A percentile compares a stretch with the other conserved stretches of the same genome.
Evolutionary conservation across 2,888 invertebrate genomes (phyloP).

Genomic region (Chaetogeoica ovagalla): DNA sequence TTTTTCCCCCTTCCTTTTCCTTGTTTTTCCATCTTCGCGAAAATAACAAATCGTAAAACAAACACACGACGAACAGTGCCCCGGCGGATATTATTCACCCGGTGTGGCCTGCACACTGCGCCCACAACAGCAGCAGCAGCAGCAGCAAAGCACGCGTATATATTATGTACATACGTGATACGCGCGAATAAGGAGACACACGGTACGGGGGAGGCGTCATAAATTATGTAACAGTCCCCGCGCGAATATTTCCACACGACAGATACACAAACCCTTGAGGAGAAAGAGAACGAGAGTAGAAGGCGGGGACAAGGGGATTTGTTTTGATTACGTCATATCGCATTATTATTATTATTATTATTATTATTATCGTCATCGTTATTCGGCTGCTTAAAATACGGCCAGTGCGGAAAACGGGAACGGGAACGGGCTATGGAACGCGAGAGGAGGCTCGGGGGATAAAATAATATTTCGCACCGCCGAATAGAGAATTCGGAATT

Average conservation of each 20-base stretch:
- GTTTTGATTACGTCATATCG: slow-evolving; percentile 49
- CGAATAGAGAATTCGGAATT: no score
- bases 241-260: slow-evolving; percentile 52
- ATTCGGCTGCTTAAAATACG: slow-evolving; percentile 44
- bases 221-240: slow-evolving; percentile 52
- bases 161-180: no score
- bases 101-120: neutral
- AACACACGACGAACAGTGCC: slow-evolving; percentile 18
- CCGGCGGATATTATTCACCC: slow-evolving; percentile 47
- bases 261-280: slow-evolving; percentile 50
- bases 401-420: neutral
- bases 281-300: no score
- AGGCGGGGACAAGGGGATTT: slow-evolving; percentile 4
- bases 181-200: no score
- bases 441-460: neutral
- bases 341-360: no score
- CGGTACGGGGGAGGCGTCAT: slow-evolving; percentile 22
- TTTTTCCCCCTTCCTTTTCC: neutral
- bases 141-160: neutral
- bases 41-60: slow-evolving; percentile 53
- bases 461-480: slow-evolving; percentile 1
- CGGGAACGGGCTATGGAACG: neutral
- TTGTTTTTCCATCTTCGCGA: slow-evolving; percentile 35
- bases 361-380: no score
- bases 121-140: neutral